These are phyloP conservation scores for Pollenia labialis DNA, from an alignment of 2,888 invertebrate species.

Conservation along the genomic window DNA sequence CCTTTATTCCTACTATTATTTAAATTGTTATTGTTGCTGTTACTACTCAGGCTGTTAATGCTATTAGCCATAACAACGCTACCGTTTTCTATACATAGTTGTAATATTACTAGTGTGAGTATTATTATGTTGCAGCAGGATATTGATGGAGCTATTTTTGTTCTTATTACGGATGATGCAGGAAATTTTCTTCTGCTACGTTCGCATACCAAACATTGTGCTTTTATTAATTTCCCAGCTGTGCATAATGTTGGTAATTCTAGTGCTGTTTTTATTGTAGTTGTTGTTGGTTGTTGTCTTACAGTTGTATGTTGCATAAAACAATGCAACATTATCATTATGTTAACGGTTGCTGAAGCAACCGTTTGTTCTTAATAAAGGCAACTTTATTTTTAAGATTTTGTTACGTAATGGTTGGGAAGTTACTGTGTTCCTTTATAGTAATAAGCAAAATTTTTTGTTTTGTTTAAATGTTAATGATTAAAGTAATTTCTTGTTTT, in stretches of 20 bases:
- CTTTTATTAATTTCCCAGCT: conserved; percentile 62
- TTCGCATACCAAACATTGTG: conserved; percentile 65
- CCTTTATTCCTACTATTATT: conserved; percentile 70
- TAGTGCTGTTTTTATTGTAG: conserved; percentile 62
- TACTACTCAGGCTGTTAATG: conserved; percentile 42
- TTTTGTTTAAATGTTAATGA: neutral
- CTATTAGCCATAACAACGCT: conserved; percentile 66
- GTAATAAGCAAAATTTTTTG: neutral
- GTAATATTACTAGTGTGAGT: conserved; percentile 56
- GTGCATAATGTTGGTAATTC: conserved; percentile 39
- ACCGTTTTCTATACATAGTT: conserved; percentile 77
- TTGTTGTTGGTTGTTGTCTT: conserved; percentile 72
- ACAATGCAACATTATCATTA: conserved; percentile 84
- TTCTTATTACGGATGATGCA: neutral
- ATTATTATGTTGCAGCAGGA: conserved; percentile 55
- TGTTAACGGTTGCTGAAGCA: conserved; percentile 76
- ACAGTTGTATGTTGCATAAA: conserved; percentile 77
- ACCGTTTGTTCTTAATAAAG: conserved; percentile 72
- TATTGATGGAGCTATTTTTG: conserved; percentile 30
- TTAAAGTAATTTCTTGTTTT: neutral
- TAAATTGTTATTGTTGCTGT: conserved; percentile 71
- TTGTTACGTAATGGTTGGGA: neutral
- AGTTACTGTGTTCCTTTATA: neutral
- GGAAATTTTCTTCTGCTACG: conserved; percentile 64
- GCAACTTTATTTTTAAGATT: conserved; percentile 64